Conservation (phyloP, 2,888 invertebrate species). For the Phyto melanocephala region DNA sequence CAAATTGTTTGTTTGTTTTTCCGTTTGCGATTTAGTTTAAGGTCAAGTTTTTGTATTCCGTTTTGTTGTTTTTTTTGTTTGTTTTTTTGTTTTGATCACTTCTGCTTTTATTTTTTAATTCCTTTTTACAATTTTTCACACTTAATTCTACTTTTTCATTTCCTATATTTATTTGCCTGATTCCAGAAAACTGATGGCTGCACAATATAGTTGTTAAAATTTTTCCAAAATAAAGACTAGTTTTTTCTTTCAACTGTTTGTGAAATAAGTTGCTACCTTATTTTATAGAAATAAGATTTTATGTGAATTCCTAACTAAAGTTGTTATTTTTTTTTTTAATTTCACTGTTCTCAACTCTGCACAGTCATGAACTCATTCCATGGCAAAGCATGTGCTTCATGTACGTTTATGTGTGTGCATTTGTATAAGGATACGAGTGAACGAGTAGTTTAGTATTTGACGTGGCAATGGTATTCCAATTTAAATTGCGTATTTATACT, state of each 20-base stretch:
- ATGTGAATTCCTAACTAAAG: conserved; percentile 3
- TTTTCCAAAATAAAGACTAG: not conserved
- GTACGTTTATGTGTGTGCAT: not conserved
- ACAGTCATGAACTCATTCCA: conserved; percentile 36
- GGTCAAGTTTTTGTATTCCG: too few relatives aligned
- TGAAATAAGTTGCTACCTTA: not conserved
- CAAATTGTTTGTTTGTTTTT: too few relatives aligned
- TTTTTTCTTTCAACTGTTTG: too few relatives aligned
- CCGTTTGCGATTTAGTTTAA: too few relatives aligned
- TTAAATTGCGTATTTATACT: conserved; percentile 31
- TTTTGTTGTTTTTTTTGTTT: too few relatives aligned
- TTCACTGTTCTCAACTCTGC: not conserved
- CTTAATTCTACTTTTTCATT: not conserved
- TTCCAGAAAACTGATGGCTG: not conserved
- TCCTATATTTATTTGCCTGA: not conserved
- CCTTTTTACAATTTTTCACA: not conserved
- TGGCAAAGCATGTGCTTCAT: not conserved
- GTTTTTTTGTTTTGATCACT: not conserved
- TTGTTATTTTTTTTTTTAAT: conserved; percentile 15
- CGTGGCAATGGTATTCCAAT: conserved; percentile 29
- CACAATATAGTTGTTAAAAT: not conserved
- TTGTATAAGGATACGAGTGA: conserved; percentile 16
- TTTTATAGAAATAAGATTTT: conserved; percentile 27
- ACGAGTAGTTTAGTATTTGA: conserved; percentile 13
- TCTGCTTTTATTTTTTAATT: not conserved